These are phyloP conservation scores for Limnephilus auricula DNA, from an alignment of 2,888 invertebrate species.

Conservation along the genomic window DNA sequence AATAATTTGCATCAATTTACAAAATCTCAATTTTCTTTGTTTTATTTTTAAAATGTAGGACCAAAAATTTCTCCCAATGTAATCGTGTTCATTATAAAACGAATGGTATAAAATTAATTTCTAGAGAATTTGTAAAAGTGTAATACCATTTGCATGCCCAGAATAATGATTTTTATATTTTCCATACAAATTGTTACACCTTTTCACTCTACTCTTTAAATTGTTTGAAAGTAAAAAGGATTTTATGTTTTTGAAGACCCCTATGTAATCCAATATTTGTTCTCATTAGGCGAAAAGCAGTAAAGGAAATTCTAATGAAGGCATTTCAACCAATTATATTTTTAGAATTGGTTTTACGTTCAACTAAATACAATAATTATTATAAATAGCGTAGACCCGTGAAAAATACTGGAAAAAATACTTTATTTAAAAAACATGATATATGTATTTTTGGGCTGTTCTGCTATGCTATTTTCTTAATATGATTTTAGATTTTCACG, in stretches of 20 bases:
- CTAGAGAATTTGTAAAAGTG: not conserved
- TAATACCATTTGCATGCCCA: not conserved
- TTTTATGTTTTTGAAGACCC: not conserved
- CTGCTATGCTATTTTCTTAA: too few species aligned
- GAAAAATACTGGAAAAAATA: too few species aligned
- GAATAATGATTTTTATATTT: not conserved
- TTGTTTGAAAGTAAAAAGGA: not conserved
- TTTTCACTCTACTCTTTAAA: not conserved
- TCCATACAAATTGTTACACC: not conserved
- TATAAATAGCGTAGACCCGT: too few species aligned
- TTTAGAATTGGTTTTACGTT: too few species aligned
- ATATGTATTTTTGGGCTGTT: too few species aligned
- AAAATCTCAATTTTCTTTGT: too few species aligned
- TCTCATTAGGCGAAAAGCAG: not conserved
- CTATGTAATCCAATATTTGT: not conserved
- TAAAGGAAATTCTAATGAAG: not conserved
- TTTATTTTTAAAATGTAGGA: slow-evolving; percentile 22
- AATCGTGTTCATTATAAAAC: not conserved
- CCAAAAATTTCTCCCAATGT: not conserved
- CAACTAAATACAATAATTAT: too few species aligned
- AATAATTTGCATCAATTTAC: too few species aligned
- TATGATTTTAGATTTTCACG: too few species aligned
- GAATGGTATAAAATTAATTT: not conserved
- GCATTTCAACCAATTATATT: too few species aligned
- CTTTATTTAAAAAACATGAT: too few species aligned